phyloP scores from a whole-genome alignment of 2,888 invertebrate genomes.

The Nasonia oneida region DNA sequence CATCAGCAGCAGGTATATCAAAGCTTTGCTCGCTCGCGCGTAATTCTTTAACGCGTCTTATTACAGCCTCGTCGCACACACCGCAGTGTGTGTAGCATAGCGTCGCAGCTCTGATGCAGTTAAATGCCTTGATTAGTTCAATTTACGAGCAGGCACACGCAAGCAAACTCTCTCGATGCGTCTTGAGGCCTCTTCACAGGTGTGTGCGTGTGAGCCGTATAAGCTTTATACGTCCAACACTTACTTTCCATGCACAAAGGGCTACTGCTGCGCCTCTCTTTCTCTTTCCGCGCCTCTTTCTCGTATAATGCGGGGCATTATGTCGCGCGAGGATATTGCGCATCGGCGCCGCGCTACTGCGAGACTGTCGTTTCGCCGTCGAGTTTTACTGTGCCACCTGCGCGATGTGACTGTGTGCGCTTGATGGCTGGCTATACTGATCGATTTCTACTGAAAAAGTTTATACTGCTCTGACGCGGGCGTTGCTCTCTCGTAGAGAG shows the following conservation, averaged over 20 bases:
- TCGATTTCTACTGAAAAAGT: constrained; percentile 58
- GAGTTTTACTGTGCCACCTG: constrained; percentile 38
- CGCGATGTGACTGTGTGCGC: constrained; percentile 25
- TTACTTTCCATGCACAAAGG: constrained; percentile 49
- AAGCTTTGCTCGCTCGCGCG: background rate
- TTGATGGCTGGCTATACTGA: constrained; percentile 53
- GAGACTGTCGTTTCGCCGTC: background rate
- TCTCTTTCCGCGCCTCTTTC: constrained; percentile 3
- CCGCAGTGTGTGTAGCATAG: constrained; percentile 56
- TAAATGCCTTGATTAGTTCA: constrained; percentile 76
- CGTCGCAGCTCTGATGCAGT: constrained; percentile 62
- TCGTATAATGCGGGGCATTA: constrained; percentile 44
- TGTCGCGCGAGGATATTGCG: constrained; percentile 42
- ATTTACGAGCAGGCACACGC: constrained; percentile 61
- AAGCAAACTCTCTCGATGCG: background rate
- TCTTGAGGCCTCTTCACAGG: too few relatives aligned
- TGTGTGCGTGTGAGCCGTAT: background rate
- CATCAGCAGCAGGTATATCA: background rate
- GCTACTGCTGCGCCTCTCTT: background rate
- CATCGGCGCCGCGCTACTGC: background rate
- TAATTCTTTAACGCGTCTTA: constrained; percentile 38
- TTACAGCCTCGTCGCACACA: background rate
- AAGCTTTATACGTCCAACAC: constrained; percentile 16
- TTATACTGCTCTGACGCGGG: constrained; percentile 16
- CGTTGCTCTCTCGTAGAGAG: background rate